Base-by-base conservation (phyloP, 2,888 invertebrate genomes). In the Sphaeridia pumilis region DNA sequence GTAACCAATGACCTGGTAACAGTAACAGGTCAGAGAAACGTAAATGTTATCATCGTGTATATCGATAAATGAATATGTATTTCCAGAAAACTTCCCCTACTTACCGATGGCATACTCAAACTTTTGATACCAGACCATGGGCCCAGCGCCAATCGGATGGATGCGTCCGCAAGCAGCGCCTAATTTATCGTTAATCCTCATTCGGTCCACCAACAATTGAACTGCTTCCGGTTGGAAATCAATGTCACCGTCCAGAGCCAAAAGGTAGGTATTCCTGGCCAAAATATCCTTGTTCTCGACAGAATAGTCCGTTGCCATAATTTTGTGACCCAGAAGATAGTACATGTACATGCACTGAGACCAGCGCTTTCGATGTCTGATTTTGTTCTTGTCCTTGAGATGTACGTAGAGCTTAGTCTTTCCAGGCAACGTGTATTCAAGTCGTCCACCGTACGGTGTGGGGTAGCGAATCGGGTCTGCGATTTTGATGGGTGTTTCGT, bases 141-240 rank as follows among this genome's bases (percentile, higher is more conserved):
- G 71, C 22, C 75, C 75, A 21, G 28, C 31, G 2, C 61, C 89
- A 45, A 87, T 78, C 0, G 90, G 90, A 74, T 90, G 90, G 66
- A 90, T 88, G 54, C 90, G 78, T 0, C 89, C 89, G 69, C 90
- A 90, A 20, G 87, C 88, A 10, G 88, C 88, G 1, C 89, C 89
- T 59, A 88, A 72, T 62, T 79, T 73, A 48, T 66, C 63, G 67
- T 88, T 82, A 60, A 83, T 84, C 71, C 85, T 87, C 89, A 90
- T 90, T 35, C 87, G 74, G 70, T 87, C 86, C 3, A 90, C 77
- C 10, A 90, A 74, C 45, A 84, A 70, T 47, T 83, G 82, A 1
- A 88, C 84, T 0, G 88, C 86, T 34, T 75, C 72, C 0, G 89
- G 87, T 65, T 81, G 82, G 69, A 90, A 90, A 70, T 90, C 88